Conservation (phyloP, 2,888 invertebrate genomes). For the Criorhina ranunculi region DNA sequence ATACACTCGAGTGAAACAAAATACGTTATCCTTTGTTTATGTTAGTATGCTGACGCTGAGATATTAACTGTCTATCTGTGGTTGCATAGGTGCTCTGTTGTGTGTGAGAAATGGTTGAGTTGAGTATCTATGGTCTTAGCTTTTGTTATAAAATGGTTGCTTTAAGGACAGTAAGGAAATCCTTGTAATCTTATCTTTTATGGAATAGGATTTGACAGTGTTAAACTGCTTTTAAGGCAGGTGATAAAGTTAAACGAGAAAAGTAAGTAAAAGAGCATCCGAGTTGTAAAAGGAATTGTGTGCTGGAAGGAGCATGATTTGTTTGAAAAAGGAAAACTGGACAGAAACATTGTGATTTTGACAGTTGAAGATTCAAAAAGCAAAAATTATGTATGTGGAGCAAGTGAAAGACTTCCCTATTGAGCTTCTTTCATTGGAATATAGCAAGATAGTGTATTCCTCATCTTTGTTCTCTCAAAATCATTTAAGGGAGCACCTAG, state of each 20-base stretch:
- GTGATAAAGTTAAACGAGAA: background rate
- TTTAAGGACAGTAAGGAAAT: slow-evolving; percentile 45
- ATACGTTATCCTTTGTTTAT: slow-evolving; percentile 31
- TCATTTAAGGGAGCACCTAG: no score
- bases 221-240: background rate
- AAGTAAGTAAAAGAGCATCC: background rate
- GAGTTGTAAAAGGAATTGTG: no score
- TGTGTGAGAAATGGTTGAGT: slow-evolving; percentile 22
- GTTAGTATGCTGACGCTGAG: background rate
- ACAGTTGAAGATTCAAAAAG: no score
- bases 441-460: no score
- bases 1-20: slow-evolving; percentile 65
- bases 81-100: slow-evolving; percentile 38
- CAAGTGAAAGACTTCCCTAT: no score
- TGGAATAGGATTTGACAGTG: slow-evolving; percentile 33
- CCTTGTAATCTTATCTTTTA: slow-evolving; percentile 55
- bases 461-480: no score
- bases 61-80: slow-evolving; percentile 35
- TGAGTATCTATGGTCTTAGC: slow-evolving; percentile 24
- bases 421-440: no score
- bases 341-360: no score
- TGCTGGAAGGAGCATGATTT: background rate
- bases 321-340: no score
- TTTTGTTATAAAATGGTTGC: slow-evolving; percentile 55
- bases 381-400: no score